These are phyloP conservation scores for Taurulus bubalis DNA, from an alignment of 2,113 vertebrate species.

Conservation along the genomic window DNA sequence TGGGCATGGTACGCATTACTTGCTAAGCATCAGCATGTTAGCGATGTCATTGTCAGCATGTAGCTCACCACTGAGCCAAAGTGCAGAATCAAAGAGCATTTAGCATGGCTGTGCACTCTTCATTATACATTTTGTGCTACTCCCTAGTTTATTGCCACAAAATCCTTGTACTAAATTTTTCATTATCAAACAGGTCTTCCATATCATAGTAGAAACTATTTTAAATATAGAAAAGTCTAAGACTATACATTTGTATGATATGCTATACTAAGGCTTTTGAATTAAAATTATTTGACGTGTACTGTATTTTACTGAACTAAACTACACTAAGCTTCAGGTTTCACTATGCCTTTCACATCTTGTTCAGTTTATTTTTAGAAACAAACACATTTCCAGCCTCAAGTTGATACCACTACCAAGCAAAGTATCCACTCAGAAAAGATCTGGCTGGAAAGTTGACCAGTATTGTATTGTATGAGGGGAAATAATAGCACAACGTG, in stretches of 20 bases:
- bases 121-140: not conserved
- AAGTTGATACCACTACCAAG: constrained; percentile 6
- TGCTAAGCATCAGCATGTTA: not conserved
- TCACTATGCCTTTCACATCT: constrained; percentile 9
- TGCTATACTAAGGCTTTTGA: not conserved
- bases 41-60: not conserved
- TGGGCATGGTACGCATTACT: not conserved
- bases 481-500: constrained; percentile 24
- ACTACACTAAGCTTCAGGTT: not conserved
- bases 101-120: not conserved
- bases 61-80: not conserved
- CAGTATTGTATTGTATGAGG: not conserved
- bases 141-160: no score
- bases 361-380: constrained; percentile 29
- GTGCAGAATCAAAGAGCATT: not conserved
- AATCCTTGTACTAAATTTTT: no score
- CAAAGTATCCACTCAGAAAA: constrained; percentile 38
- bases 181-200: no score
- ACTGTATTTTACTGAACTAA: not conserved
- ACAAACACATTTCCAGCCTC: not conserved
- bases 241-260: no score
- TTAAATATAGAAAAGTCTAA: not conserved
- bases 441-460: constrained; percentile 26
- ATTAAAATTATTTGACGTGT: not conserved
- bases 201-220: not conserved